Evolutionary conservation across 2,113 vertebrate genomes (phyloP).

Genomic region (Chloroceryle aenea): DNA sequence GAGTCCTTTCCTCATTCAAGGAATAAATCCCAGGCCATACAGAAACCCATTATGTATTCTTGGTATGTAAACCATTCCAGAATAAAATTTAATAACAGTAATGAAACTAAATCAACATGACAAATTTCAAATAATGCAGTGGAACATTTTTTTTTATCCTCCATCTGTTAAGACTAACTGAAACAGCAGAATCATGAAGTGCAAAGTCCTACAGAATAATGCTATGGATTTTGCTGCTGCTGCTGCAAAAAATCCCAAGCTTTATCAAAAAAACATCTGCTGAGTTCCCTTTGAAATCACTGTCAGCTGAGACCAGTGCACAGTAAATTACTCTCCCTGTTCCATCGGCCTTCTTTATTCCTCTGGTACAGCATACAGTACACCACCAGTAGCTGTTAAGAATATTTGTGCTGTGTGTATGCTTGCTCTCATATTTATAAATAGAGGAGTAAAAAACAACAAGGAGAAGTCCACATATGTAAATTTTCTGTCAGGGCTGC

Average conservation of each 20-base stretch:
- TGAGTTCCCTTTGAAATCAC: constrained; percentile 42
- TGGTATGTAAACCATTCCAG: constrained; percentile 51
- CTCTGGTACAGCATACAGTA: not conserved
- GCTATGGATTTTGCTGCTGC: constrained; percentile 2
- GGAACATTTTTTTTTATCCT: constrained; percentile 34
- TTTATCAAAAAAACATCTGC: constrained; percentile 72
- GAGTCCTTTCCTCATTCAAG: constrained; percentile 44
- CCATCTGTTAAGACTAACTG: constrained; percentile 58
- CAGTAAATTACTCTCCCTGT: constrained; percentile 64
- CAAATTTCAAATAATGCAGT: constrained; percentile 65
- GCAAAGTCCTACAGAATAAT: constrained; percentile 5
- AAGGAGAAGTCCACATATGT: not conserved
- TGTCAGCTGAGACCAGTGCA: constrained; percentile 52
- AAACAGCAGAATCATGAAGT: constrained; percentile 34
- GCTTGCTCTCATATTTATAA: not conserved
- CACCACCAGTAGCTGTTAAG: not conserved
- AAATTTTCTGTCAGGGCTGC: not conserved
- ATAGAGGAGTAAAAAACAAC: not conserved
- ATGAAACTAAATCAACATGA: constrained; percentile 61
- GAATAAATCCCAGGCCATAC: constrained; percentile 48
- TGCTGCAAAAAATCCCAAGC: constrained; percentile 14
- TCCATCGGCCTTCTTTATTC: constrained; percentile 38
- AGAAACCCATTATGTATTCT: constrained; percentile 37
- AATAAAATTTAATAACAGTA: constrained; percentile 57
- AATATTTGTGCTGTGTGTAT: not conserved